A percentile compares a stretch with the other conserved stretches of the same genome.
Conservation (phyloP, 2,888 invertebrate species). For the Lamellibrachia satsuma region DNA sequence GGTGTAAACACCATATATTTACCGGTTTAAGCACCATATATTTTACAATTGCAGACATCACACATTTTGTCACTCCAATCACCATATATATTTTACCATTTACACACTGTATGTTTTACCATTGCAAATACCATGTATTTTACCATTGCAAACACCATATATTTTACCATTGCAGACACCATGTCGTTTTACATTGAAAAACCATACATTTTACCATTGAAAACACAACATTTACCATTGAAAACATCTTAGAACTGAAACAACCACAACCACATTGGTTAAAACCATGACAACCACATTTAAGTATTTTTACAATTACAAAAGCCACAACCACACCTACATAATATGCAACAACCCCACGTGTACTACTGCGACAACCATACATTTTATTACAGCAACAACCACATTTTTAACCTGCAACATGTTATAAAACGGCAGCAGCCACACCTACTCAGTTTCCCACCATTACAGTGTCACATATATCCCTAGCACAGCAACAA, state of each 20-base stretch:
- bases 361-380: background rate
- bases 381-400: background rate
- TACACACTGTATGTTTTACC: background rate
- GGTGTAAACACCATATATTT: background rate
- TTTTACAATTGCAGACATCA: background rate
- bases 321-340: background rate
- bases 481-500: background rate
- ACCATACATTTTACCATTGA: background rate
- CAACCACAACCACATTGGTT: too few species aligned
- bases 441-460: background rate
- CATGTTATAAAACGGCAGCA: background rate
- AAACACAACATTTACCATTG: background rate
- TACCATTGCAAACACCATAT: background rate
- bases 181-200: background rate
- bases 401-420: background rate
- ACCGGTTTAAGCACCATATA: background rate
- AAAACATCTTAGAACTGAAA: background rate
- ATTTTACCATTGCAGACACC: background rate
- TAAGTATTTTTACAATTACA: background rate
- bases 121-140: background rate
- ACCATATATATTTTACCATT: background rate
- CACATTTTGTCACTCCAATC: background rate
- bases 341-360: background rate
- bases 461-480: background rate
- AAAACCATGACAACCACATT: background rate